These are phyloP conservation scores for Dicerorhinus sumatrensis DNA, from an alignment of 2,113 vertebrate genomes.

Conservation along the genomic window DNA sequence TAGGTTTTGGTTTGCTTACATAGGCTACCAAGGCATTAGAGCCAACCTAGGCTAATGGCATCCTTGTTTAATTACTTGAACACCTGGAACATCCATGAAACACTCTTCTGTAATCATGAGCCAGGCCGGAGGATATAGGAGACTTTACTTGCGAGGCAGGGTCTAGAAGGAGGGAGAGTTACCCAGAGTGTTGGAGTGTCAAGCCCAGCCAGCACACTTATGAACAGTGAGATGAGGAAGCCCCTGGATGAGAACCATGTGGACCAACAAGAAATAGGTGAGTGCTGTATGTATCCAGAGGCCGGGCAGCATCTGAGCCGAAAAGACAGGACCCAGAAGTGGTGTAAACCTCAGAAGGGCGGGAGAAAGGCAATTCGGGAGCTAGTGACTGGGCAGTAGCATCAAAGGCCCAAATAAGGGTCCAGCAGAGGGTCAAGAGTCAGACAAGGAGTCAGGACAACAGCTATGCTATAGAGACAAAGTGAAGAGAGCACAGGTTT, in stretches of 20 bases:
- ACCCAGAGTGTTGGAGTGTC: not conserved
- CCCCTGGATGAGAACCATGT: not conserved
- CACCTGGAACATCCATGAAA: not conserved
- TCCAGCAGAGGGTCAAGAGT: not conserved
- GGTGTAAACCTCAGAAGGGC: not conserved
- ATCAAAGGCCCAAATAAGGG: not conserved
- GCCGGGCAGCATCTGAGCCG: not conserved
- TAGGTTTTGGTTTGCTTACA: not conserved
- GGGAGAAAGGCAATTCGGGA: not conserved
- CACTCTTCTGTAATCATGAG: not conserved
- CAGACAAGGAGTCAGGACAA: not conserved
- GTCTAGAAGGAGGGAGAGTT: not conserved
- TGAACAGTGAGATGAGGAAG: not conserved
- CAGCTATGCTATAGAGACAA: not conserved
- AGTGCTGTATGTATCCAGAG: not conserved
- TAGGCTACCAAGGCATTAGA: not conserved
- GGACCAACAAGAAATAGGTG: not conserved
- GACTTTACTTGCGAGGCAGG: not conserved
- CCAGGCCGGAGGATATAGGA: not conserved
- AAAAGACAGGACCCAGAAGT: not conserved
- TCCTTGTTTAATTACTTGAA: constrained; percentile 2
- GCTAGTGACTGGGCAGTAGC: not conserved
- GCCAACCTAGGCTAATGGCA: not conserved
- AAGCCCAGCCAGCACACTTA: not conserved
- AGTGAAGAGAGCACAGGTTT: not conserved